Evolutionary conservation across 1,140 invertebrate species (phyloP), one percentile per base, ranked within the genome.

Genomic region (Cardiocondyla obscurior): DNA sequence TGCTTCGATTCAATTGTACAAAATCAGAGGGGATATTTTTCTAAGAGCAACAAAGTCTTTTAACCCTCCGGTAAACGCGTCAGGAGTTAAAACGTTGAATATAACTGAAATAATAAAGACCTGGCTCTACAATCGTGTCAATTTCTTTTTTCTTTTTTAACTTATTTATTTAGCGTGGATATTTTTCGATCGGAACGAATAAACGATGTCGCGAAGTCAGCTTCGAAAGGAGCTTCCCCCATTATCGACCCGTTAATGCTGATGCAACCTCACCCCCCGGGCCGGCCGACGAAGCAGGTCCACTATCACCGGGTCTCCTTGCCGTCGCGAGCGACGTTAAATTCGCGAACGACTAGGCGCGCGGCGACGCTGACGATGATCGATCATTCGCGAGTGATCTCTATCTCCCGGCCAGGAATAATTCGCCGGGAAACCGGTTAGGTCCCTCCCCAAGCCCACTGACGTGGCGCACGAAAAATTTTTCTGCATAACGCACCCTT

Each of bases 361-460:
- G 55, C 49, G 49, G 30, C 7, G 6, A 65, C 10, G 46, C 28
- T 67, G 74, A 77, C 74, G 36, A 33, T 79, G 62, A 79, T 79
- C 46, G 74, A 79, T 79, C 30, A 44, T 77, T 36, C 25, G 39
- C 60, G 22, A 39, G 51, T 51, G 74, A 79, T 69, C 46, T 39
- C 69, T 69, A 79, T 79, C 74, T 79, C 14, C 8, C 12, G 22
- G 62, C 46, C 19, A 79, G 69, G 46, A 79, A 69, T 79, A 79
- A 79, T 79, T 79, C 46, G 62, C 55, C 62, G 53, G n/a, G n/a
- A 67, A 69, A 79, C 49, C 49, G 33, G 62, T 79, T 79, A 46
- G 62, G 39, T 62, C 19, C 58, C 33, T 12, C 46, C 10, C 58
- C 22, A 65, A n/a, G n/a, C n/a, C 14, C 42, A 42, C 28, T 33